Percentiles rank a stretch among this genome's conserved stretches.
phyloP scores from a whole-genome alignment of 2,888 invertebrate species.

The Isoperla grammatica region DNA sequence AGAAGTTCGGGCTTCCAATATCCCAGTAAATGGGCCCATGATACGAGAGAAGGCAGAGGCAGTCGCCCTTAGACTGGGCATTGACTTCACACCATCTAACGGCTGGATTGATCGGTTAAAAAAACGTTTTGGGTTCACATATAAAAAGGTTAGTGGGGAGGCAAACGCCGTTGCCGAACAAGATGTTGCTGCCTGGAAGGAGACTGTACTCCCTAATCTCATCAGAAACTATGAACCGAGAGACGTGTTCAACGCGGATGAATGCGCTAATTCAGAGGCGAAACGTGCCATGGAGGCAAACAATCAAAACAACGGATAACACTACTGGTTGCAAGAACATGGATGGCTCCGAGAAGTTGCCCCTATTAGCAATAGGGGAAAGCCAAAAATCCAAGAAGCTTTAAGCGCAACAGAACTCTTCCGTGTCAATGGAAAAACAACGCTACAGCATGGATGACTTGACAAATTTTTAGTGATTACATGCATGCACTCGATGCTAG shows the following conservation, averaged over 20 bases:
- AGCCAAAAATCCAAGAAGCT: slow-evolving; percentile 10
- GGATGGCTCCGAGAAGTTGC: slow-evolving; percentile 17
- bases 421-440: slow-evolving; percentile 12
- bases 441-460: slow-evolving; percentile 15
- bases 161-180: too few relatives aligned
- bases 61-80: too few relatives aligned
- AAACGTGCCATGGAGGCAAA: slow-evolving; percentile 35
- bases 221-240: not conserved
- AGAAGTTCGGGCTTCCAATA: too few relatives aligned
- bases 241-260: slow-evolving; percentile 19
- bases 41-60: too few relatives aligned
- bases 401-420: not conserved
- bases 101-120: too few relatives aligned
- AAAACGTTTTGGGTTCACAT: too few relatives aligned
- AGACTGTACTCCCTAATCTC: too few relatives aligned
- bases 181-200: too few relatives aligned
- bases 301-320: slow-evolving; percentile 35
- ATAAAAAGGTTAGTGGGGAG: too few relatives aligned
- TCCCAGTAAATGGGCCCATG: too few relatives aligned
- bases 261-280: slow-evolving; percentile 35
- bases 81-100: too few relatives aligned
- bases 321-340: slow-evolving; percentile 30
- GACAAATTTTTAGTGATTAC: slow-evolving; percentile 2
- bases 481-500: not conserved
- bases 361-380: slow-evolving; percentile 12